Evolutionary conservation across 2,797 vertebrate genomes (phyloP).

Genomic region (Galagoides demidoff): DNA sequence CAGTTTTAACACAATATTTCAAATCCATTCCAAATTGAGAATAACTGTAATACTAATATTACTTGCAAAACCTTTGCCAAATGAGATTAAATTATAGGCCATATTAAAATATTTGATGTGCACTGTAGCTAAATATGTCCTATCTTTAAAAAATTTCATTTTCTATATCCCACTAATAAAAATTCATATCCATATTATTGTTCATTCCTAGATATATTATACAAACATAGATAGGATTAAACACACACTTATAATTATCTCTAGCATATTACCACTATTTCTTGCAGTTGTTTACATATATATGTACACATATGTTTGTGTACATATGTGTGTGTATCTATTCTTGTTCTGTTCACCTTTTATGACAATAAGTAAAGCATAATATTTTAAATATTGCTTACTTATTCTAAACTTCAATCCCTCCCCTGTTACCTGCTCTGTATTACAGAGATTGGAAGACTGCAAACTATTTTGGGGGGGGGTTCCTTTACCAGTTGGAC

Average conservation of each 20-base stretch:
- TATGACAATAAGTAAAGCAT: not conserved
- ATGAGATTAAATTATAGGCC: not conserved
- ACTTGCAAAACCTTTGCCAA: conserved; percentile 9
- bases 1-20: not conserved
- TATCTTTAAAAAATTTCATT: not conserved
- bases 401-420: fast-evolving
- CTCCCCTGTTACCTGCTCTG: not conserved
- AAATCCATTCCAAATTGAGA: conserved; percentile 15
- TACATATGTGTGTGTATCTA: too few species aligned
- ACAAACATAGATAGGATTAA: not conserved
- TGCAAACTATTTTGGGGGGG: not conserved
- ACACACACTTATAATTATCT: not conserved
- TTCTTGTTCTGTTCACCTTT: not conserved
- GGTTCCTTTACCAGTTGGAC: not conserved
- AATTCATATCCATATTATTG: not conserved
- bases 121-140: not conserved
- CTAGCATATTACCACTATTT: not conserved
- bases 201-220: not conserved
- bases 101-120: conserved; percentile 1
- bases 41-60: conserved; percentile 3
- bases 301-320: too few species aligned
- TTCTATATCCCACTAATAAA: not conserved
- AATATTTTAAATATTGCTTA: not conserved
- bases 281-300: not conserved
- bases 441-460: not conserved